A percentile compares a stretch with the other conserved stretches of the same genome.
Conservation (phyloP, 1,140 invertebrate species). For the Mercenaria mercenaria region DNA sequence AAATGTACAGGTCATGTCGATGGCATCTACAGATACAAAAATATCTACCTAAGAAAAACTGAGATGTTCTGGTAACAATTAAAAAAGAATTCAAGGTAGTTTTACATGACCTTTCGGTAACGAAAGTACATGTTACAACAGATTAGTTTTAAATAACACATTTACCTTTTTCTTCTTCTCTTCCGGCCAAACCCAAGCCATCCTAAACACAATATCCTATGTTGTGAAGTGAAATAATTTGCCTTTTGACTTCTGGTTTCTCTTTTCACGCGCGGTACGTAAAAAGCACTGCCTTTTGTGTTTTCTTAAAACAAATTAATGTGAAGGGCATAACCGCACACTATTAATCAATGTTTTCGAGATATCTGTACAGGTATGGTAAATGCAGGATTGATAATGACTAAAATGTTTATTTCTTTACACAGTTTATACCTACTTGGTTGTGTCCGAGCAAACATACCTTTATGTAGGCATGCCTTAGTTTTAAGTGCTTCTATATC, state of each 20-base stretch:
- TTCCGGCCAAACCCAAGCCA: neutral
- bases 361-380: neutral
- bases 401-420: neutral
- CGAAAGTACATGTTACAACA: too few relatives aligned
- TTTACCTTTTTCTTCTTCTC: too few relatives aligned
- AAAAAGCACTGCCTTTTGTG: neutral
- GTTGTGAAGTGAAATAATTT: neutral
- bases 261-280: neutral
- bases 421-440: constrained; percentile 5
- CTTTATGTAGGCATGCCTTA: neutral
- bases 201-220: neutral
- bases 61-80: too few relatives aligned
- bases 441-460: neutral
- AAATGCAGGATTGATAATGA: neutral
- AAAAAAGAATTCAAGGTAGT: too few relatives aligned
- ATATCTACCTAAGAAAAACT: too few relatives aligned
- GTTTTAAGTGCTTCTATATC: neutral
- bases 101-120: too few relatives aligned
- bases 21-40: too few relatives aligned
- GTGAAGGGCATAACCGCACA: neutral
- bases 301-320: neutral
- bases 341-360: neutral
- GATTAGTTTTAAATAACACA: too few relatives aligned
- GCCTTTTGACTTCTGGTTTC: neutral
- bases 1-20: too few relatives aligned